Base-by-base conservation (phyloP, 2,797 vertebrate species). In the Crax fasciolata region DNA sequence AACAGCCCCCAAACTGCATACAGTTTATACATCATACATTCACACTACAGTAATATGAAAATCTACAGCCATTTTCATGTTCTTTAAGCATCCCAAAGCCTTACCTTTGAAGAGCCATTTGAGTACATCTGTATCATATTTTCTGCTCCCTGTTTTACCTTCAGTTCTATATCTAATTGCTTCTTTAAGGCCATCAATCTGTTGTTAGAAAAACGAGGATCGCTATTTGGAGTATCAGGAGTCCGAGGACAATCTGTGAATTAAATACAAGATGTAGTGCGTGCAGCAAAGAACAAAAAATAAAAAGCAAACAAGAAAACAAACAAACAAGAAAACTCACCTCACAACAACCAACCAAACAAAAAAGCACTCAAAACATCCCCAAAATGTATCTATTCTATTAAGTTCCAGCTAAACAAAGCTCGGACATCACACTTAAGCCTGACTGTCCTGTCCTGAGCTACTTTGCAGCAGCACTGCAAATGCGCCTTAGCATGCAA, bases 61-160 rank as follows among this genome's bases (percentile, higher is more conserved):
- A 79, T 35, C 39, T 32, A 83, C 18, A 66, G 11, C 44, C 1
- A 73, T 61, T 92, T 46, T 77, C 1, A 66, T 3, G 25, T 68
- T 92, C 75, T 91, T 83, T 68, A 89, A 81, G 59, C 17, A 71
- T 91, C 95, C 59, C 65, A 52, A 92, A 75, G 88, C 73, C 97
- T 97, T 98, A 99, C 99, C 98, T 99, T 99, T 87, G 99, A 99
- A 85, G 99, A 98, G 20, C 99, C 99, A 93, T 99, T 99, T 89
- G 99, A 99, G 98, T 99, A 99, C 98, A 99, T 99, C 97, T 99
- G 99, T 97, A 99, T 99, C 99, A 99, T 99, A 98, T 99, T 99
- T 96, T 99, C 99, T 9, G 99, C 99, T 49, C 99, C 99, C 94
- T 99, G 99, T 90, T 99, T 99, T 96, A 99, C 99, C 97, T 99